Conservation (phyloP, 2,888 invertebrate species). For the Apocheima hispidaria region DNA sequence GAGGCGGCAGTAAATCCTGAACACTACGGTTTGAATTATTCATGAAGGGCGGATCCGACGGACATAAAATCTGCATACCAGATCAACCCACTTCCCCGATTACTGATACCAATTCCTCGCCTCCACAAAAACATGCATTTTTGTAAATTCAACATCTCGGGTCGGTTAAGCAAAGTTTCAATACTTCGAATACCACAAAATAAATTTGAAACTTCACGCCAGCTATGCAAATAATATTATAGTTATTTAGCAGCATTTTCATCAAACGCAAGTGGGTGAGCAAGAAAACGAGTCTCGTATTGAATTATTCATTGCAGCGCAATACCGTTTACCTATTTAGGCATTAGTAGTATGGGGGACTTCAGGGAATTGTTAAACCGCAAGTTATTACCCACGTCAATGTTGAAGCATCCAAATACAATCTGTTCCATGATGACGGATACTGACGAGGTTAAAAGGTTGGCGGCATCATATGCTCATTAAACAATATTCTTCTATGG, state of each 20-base stretch:
- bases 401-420: slow-evolving; percentile 26
- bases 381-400: slow-evolving; percentile 48
- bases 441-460: slow-evolving; percentile 58
- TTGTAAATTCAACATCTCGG: slow-evolving; percentile 28
- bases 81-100: slow-evolving; percentile 43
- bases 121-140: slow-evolving; percentile 28
- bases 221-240: slow-evolving; percentile 41
- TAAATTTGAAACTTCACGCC: slow-evolving; percentile 31
- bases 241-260: slow-evolving; percentile 47
- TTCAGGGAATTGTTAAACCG: slow-evolving; percentile 57
- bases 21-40: slow-evolving; percentile 71
- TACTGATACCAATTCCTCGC: slow-evolving; percentile 15
- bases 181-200: slow-evolving; percentile 20
- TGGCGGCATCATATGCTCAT: slow-evolving; percentile 54
- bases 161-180: slow-evolving; percentile 32
- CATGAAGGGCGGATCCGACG: slow-evolving; percentile 60
- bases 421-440: slow-evolving; percentile 48
- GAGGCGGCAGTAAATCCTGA: slow-evolving; percentile 63
- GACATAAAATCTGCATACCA: slow-evolving; percentile 46
- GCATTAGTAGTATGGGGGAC: slow-evolving; percentile 52
- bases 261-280: slow-evolving; percentile 49
- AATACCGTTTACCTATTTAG: slow-evolving; percentile 56
- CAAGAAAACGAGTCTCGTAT: slow-evolving; percentile 48
- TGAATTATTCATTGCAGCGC: slow-evolving; percentile 66
- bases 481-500: slow-evolving; percentile 12